These are phyloP conservation scores for Gonioctena quinquepunctata DNA, from an alignment of 1,140 invertebrate species.

Conservation along the genomic window DNA sequence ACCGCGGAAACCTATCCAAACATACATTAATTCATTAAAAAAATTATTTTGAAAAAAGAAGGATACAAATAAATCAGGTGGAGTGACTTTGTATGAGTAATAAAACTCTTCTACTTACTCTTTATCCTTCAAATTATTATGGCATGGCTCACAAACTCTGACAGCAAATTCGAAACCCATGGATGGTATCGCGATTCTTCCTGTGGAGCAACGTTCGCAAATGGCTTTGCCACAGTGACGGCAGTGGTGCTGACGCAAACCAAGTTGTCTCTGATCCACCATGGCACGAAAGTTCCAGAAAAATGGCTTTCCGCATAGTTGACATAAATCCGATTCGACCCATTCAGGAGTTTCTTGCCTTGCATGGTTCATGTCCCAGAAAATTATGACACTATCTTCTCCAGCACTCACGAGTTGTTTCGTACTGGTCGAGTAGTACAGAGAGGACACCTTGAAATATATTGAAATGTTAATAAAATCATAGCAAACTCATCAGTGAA, in stretches of 20 bases:
- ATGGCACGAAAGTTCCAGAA: conserved; percentile 99
- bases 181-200: conserved; percentile 84
- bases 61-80: neutral
- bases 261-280: conserved; percentile 95
- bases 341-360: conserved; percentile 92
- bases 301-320: conserved; percentile 91
- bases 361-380: conserved; percentile 88
- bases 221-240: conserved; percentile 90
- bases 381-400: conserved; percentile 90
- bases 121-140: conserved; percentile 77
- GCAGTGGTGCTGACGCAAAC: conserved; percentile 88
- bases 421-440: conserved; percentile 79
- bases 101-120: conserved; percentile 86
- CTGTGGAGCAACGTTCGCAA: conserved; percentile 88
- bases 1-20: too few species aligned
- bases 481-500: too few species aligned
- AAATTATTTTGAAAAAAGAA: neutral
- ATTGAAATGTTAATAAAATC: conserved; percentile 7
- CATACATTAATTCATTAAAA: neutral
- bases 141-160: conserved; percentile 92
- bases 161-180: conserved; percentile 99
- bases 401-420: conserved; percentile 89
- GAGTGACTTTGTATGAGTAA: neutral
- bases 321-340: conserved; percentile 91
- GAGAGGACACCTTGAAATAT: conserved; percentile 74